Evolutionary conservation across 2,113 vertebrate genomes (phyloP), one percentile per base, ranked within the genome.

Genomic region (Paramisgurnus dabryanus): DNA sequence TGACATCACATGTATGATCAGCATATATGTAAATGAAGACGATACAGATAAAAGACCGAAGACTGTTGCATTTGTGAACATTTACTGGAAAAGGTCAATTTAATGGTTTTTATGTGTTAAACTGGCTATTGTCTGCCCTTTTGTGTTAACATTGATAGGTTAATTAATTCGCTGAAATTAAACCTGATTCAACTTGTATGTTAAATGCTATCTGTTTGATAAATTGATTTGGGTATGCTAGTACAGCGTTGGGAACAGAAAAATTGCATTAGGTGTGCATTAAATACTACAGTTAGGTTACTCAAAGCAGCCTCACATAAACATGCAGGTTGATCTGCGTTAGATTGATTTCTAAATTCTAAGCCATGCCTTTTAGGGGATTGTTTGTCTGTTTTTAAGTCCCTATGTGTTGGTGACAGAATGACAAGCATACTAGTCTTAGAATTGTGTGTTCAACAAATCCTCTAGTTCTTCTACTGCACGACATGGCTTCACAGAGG

Each of bases 361-460:
- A 60, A 76, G 58, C n/a, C 11, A 43, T 53, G 40, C n/a, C 4
- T 9, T 57, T 27, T 64, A 27, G 71, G 75, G 75, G 10, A 68
- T 68, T 18, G 65, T 78, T 70, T 58, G 55, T 43, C 58, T 80
- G 58, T 67, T 77, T 53, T 77, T 55, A 71, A 75, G 58, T 76
- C 63, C 50, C 22, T 7, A 0, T 15, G 66, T 68, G 22, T 63
- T 77, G 39, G 10, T 41, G 45, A 71, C 49, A 75, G 41, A 64
- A 5, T 73, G 53, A 80, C 73, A 69, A 74, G 78, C 47, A 22
- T 61, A 73, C 39, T 49, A 9, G 17, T 79, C 39, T 80, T 74
- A 58, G 73, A 74, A 67, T 67, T 49, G 75, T 73, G 50, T 81
- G 63, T 79, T 67, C 50, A 78, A 81, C 69, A 75, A 75, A 63